phyloP scores from a whole-genome alignment of 2,797 vertebrate species.

The Lateolabrax maculatus region DNA sequence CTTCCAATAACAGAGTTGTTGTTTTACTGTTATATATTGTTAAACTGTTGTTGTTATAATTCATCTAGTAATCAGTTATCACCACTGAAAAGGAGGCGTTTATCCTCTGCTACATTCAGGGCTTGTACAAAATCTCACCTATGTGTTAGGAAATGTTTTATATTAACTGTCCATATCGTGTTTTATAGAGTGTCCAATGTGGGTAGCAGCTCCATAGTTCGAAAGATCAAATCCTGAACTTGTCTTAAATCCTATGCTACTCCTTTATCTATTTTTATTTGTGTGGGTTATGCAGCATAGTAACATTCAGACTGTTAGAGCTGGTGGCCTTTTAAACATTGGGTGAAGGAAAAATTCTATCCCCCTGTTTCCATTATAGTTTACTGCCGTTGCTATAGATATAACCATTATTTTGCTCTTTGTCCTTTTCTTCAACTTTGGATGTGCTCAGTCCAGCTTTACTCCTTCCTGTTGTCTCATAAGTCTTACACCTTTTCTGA shows the following conservation, averaged over 20 bases:
- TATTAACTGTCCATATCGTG: background rate
- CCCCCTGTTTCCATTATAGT: background rate
- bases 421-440: background rate
- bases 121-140: background rate
- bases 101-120: background rate
- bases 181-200: background rate
- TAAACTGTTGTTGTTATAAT: background rate
- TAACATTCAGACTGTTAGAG: background rate
- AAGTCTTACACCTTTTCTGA: background rate
- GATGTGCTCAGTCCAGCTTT: background rate
- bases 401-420: background rate
- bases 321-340: background rate
- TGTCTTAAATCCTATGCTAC: background rate
- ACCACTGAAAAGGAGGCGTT: background rate
- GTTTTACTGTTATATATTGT: background rate
- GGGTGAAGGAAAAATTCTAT: background rate
- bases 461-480: background rate
- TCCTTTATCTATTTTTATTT: background rate
- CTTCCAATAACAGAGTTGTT: background rate
- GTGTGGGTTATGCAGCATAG: background rate
- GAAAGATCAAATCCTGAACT: constrained; percentile 1
- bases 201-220: background rate
- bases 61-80: background rate
- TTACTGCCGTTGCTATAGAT: background rate
- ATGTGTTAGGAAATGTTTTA: background rate